Evolutionary conservation across 2,888 invertebrate genomes (phyloP).

Genomic region (Cryptosula pallasiana): DNA sequence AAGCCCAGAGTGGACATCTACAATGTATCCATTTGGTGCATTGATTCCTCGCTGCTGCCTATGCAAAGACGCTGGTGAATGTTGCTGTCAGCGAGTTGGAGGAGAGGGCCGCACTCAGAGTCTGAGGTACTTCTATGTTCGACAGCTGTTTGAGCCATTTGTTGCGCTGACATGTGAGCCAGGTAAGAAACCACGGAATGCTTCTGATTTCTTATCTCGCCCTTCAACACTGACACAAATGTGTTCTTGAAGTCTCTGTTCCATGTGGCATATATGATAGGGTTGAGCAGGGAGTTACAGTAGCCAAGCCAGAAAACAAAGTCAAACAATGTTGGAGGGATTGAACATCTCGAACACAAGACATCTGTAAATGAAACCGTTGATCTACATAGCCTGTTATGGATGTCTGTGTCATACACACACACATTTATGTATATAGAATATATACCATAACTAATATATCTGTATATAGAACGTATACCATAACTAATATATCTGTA

Average conservation of each 20-base stretch:
- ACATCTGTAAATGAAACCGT: constrained; percentile 51
- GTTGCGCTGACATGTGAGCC: neutral
- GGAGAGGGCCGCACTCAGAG: too few species aligned
- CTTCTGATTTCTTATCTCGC: constrained; percentile 33
- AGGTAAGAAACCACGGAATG: neutral
- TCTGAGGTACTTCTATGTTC: neutral
- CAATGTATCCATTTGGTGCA: too few species aligned
- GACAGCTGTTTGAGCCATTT: neutral
- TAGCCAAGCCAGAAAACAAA: constrained; percentile 68
- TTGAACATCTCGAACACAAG: constrained; percentile 55
- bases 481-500: too few species aligned
- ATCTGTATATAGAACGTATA: too few species aligned
- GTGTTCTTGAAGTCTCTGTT: constrained; percentile 58
- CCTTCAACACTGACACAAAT: constrained; percentile 55
- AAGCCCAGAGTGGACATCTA: too few species aligned
- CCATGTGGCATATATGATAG: constrained; percentile 64
- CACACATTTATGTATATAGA: too few species aligned
- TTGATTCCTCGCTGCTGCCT: too few species aligned
- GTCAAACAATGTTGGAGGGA: constrained; percentile 57
- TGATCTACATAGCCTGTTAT: too few species aligned
- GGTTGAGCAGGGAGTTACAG: constrained; percentile 65
- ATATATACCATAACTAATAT: too few species aligned
- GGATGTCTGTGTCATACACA: too few species aligned
- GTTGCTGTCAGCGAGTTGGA: too few species aligned
- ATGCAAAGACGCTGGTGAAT: too few species aligned